Conservation (phyloP, 2,113 vertebrate species). For the Dromiciops gliroides region DNA sequence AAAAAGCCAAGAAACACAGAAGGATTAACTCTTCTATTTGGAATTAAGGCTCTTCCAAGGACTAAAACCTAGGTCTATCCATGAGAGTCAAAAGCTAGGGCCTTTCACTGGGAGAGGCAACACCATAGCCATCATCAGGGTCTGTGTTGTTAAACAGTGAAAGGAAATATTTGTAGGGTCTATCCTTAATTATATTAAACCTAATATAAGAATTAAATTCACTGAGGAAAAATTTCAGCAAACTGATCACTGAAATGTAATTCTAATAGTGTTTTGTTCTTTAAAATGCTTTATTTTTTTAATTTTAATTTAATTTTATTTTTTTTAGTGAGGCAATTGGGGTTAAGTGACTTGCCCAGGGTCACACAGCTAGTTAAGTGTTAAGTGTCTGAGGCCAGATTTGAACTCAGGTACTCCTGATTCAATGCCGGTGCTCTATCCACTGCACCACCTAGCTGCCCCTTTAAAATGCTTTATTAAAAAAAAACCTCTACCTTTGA, state of each 20-base stretch:
- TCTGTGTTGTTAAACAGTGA: not conserved
- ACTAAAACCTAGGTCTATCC: not conserved
- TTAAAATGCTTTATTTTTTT: not conserved
- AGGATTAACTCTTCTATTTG: not conserved
- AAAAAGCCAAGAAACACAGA: not conserved
- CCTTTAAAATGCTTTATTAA: not conserved
- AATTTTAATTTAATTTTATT: too few species aligned
- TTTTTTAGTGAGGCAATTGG: too few species aligned
- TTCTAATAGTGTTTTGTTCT: not conserved
- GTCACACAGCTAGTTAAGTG: too few species aligned
- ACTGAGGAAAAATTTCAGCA: conserved; percentile 2
- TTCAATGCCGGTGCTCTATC: too few species aligned
- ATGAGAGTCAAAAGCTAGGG: not conserved
- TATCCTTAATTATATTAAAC: not conserved
- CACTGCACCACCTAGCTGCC: too few species aligned
- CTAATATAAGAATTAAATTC: not conserved
- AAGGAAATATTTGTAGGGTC: not conserved
- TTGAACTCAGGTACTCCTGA: too few species aligned
- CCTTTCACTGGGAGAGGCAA: not conserved
- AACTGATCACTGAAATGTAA: not conserved
- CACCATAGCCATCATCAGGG: not conserved
- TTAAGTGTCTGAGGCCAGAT: too few species aligned
- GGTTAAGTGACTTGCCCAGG: too few species aligned
- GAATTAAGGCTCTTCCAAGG: not conserved
- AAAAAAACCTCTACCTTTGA: not conserved